Evolutionary conservation across 2,888 invertebrate genomes (phyloP).

Genomic region (Orgyia antiqua): DNA sequence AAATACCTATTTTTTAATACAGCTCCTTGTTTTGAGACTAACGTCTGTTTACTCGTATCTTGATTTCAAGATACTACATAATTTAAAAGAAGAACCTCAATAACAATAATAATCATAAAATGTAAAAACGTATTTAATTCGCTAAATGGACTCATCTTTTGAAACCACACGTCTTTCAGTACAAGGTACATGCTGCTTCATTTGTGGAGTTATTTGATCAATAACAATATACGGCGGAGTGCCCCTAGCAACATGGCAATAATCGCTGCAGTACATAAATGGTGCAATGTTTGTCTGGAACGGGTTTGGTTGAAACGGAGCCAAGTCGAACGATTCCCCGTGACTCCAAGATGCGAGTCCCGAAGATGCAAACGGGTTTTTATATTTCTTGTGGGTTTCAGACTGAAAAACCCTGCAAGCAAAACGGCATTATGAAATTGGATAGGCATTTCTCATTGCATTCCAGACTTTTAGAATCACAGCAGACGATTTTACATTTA

Average conservation of each 20-base stretch:
- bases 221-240: slow-evolving; percentile 56
- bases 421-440: background rate
- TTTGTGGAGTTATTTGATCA: slow-evolving; percentile 45
- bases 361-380: slow-evolving; percentile 47
- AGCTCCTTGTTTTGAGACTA: too few species aligned
- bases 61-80: too few species aligned
- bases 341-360: slow-evolving; percentile 52
- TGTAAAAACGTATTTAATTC: too few species aligned
- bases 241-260: slow-evolving; percentile 61
- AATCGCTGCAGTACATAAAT: slow-evolving; percentile 71
- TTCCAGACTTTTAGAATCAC: too few species aligned
- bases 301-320: slow-evolving; percentile 62
- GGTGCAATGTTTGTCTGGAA: slow-evolving; percentile 66
- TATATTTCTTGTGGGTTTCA: slow-evolving; percentile 58
- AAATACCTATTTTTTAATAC: too few species aligned
- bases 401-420: slow-evolving; percentile 55
- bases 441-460: background rate
- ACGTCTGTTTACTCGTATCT: too few species aligned
- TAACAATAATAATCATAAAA: too few species aligned
- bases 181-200: slow-evolving; percentile 42
- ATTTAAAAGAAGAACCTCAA: too few species aligned
- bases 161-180: slow-evolving; percentile 46
- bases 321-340: slow-evolving; percentile 53
- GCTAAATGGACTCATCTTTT: too few species aligned
- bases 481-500: too few species aligned